Base-by-base conservation (phyloP, 1,140 invertebrate species). In the Zaprionus vittiger region DNA sequence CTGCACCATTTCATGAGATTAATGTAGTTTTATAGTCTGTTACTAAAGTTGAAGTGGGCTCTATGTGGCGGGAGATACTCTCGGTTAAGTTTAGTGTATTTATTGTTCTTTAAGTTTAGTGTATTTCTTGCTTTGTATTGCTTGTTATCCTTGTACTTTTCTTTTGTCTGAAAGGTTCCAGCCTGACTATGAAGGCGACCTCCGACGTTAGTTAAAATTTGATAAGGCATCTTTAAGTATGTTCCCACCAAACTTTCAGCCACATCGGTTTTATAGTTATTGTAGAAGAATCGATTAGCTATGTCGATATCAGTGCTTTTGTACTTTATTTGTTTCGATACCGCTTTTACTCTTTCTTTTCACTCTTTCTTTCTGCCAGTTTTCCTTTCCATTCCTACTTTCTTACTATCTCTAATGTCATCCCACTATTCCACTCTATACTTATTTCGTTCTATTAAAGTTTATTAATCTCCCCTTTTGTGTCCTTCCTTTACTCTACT, bases 1-100 rank as follows among this genome's bases (percentile, higher is more conserved):
- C 66, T 71, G 68, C 60, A 76, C 67, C 44, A 65, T 60, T 76
- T 71, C 60, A 71, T 71, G 34, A 64, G 54, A 71, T 75, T 64
- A 71, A 75, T 75, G 60, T 24, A 64, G 38, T 76, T 71, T 57
- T 54, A 4, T 34, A 22, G 17, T 6, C 67, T 63, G 37, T 54
- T 38, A 9, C 11, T 26, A 60, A 12, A 12, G 5, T 2, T 6
- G 22, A 22, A 4, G 9, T 49, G 47, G 4, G 11, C 3, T 0
- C 1, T 49, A 15, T 52, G 47, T 24, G 20, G 20, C 47, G 1
- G 2, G 20, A 5, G 7, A 52, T 52, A 24, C 20, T 11, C 47
- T 52, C 11, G 14, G 4, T 38, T 17, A 47, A 47, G 6, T 1
- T 47, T 2, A 4, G 41, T 7, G 6, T 44, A 17, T 17, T 47